These are phyloP conservation scores for Triplophysa rosa DNA, from an alignment of 2,113 vertebrate species.

Conservation along the genomic window DNA sequence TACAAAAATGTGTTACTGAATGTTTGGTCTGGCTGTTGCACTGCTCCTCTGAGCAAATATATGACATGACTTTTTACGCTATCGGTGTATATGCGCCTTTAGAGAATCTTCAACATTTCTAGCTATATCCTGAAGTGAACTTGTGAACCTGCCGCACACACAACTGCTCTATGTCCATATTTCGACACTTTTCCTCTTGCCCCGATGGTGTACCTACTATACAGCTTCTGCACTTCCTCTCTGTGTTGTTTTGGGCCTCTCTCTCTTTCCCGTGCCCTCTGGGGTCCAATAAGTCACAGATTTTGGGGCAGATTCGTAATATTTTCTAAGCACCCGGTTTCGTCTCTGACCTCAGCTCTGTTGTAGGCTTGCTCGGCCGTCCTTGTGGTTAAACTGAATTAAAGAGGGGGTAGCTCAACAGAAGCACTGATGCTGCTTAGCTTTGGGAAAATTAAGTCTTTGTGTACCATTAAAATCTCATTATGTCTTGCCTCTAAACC, in stretches of 20 bases:
- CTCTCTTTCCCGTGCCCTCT: conserved; percentile 34
- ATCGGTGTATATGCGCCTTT: neutral
- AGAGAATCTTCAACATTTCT: neutral
- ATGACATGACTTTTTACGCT: neutral
- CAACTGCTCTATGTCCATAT: neutral
- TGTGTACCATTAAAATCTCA: conserved; percentile 32
- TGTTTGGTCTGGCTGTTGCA: neutral
- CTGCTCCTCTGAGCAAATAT: neutral
- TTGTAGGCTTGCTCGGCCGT: conserved; percentile 13
- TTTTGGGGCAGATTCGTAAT: conserved; percentile 17
- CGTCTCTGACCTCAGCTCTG: conserved; percentile 11
- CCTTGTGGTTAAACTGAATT: conserved; percentile 28
- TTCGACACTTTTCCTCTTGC: conserved; percentile 7
- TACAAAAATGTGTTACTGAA: neutral
- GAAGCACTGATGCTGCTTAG: conserved; percentile 21
- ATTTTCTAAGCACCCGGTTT: conserved; percentile 14
- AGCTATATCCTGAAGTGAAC: conserved; percentile 8
- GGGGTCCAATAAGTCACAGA: conserved; percentile 23
- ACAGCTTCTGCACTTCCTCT: conserved; percentile 24
- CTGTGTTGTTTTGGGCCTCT: conserved; percentile 31
- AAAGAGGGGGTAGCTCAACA: conserved; percentile 33
- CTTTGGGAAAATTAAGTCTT: conserved; percentile 22
- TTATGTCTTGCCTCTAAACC: conserved; percentile 27
- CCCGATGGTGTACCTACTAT: conserved; percentile 37
- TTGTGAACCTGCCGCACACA: conserved; percentile 20